Evolutionary conservation across 2,797 vertebrate genomes (phyloP), one percentile per base, ranked within the genome.

Genomic region (Acanthopagrus latus): DNA sequence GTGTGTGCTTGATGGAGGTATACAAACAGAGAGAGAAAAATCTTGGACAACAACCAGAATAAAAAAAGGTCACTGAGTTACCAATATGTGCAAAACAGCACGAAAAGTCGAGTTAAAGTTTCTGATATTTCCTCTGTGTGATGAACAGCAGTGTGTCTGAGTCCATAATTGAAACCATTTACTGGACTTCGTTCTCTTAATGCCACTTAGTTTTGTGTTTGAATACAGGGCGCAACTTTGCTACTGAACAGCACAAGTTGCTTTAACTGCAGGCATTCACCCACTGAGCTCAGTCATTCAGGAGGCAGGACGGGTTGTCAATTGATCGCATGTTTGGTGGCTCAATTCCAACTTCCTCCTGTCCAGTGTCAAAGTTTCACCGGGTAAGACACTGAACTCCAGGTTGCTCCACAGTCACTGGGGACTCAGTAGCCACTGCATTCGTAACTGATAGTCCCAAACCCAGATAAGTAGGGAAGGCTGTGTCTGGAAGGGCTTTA

Each of bases 41-140:
- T 64, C 25, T 38, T 63, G 41, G 44, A 69, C 27, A 71, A 64
- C 23, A 62, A 56, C 20, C 1, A 43, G 38, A 69, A 50, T 41
- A 71, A 71, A 78, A 1, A 73, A 47, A 74, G 47, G 2, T 68
- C 41, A 59, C 3, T 47, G n/a, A 65, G 66, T 66, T 8, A 56
- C 59, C 51, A 46, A 65, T 73, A 75, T 4, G 20, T 21, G 44
- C 18, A 12, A 23, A 74, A 73, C 23, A 20, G 46, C 60, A 20
- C 23, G 8, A 20, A 3, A 48, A 41, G 48, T 55, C 4, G 21
- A 21, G 29, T 52, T 46, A 33, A 63, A 52, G 47, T 44, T 21
- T 13, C 2, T 41, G 64, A 47, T 14, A 50, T 48, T 51, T 50
- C 20, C 1, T 44, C 17, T 21, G 27, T 11, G 27, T 46, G 47